These are phyloP conservation scores for Isaurus tuberculatus DNA, from an alignment of 92 coral and sea anemone species.

Conservation along the genomic window DNA sequence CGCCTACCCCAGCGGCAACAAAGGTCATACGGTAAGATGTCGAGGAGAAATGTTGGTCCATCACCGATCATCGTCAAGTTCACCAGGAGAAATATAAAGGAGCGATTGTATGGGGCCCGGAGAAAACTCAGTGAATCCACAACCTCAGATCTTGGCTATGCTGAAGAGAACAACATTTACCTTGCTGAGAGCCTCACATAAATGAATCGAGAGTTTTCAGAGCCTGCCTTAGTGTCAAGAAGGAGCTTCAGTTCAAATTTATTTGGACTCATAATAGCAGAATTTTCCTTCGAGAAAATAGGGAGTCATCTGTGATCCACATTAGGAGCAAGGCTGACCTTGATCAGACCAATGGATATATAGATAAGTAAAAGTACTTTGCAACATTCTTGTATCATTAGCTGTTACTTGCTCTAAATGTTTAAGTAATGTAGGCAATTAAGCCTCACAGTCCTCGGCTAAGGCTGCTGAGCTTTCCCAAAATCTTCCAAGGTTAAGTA, in stretches of 20 bases:
- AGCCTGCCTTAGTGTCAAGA: constrained; percentile 26
- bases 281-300: constrained; percentile 12
- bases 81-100: constrained; percentile 42
- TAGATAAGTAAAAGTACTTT: constrained; percentile 17
- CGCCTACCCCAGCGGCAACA: constrained; percentile 35
- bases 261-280: constrained; percentile 7
- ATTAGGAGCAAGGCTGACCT: constrained; percentile 25
- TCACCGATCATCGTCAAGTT: constrained; percentile 47
- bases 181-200: constrained; percentile 37
- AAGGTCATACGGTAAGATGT: constrained; percentile 17
- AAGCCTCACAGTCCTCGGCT: constrained; percentile 9
- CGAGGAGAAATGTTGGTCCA: constrained; percentile 23
- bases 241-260: not conserved
- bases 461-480: not conserved
- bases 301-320: constrained; percentile 21
- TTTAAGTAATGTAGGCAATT: constrained; percentile 8
- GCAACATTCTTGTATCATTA: constrained; percentile 20
- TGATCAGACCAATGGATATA: constrained; percentile 14
- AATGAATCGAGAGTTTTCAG: constrained; percentile 37
- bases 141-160: constrained; percentile 38
- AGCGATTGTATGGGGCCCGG: constrained; percentile 31
- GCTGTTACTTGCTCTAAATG: constrained; percentile 20
- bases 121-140: constrained; percentile 16
- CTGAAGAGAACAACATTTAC: constrained; percentile 23
- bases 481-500: constrained; percentile 27